A percentile compares a stretch with the other conserved stretches of the same genome.
Evolutionary conservation across 2,888 invertebrate species (phyloP).

Genomic region (Stenoptilia bipunctidactyla): DNA sequence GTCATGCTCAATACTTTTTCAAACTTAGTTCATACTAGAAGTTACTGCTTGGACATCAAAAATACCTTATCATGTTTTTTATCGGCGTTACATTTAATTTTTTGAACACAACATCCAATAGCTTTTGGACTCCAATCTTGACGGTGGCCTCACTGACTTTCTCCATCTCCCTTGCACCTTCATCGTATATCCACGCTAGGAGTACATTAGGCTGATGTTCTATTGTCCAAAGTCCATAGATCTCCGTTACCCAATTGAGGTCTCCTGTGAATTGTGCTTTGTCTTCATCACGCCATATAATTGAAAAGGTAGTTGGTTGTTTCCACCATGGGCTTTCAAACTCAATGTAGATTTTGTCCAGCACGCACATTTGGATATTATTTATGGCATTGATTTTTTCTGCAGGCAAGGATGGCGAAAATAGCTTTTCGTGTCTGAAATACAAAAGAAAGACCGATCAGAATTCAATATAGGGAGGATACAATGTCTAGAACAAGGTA

Average conservation of each 20-base stretch:
- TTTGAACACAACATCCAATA: slow-evolving; percentile 63
- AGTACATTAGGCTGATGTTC: slow-evolving; percentile 73
- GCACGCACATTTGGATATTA: slow-evolving; percentile 74
- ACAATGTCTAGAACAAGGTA: no score
- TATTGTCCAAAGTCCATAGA: slow-evolving; percentile 73
- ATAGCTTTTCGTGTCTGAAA: slow-evolving; percentile 61
- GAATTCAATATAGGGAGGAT: no score
- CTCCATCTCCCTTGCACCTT: slow-evolving; percentile 74
- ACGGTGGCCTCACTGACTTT: slow-evolving; percentile 62
- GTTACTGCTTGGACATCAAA: no score
- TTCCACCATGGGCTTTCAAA: slow-evolving; percentile 78
- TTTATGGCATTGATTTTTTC: slow-evolving; percentile 70
- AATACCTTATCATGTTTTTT: slow-evolving; percentile 60
- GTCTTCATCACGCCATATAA: slow-evolving; percentile 71
- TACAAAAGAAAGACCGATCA: slow-evolving; percentile 1
- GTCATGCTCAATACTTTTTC: no score
- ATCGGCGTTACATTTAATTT: slow-evolving; percentile 66
- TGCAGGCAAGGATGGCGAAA: slow-evolving; percentile 68
- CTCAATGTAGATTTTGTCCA: slow-evolving; percentile 79
- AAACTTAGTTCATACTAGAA: no score
- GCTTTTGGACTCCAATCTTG: slow-evolving; percentile 57
- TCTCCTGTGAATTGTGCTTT: slow-evolving; percentile 49
- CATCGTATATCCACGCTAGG: slow-evolving; percentile 76
- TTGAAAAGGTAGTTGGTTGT: slow-evolving; percentile 50
- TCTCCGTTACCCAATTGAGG: slow-evolving; percentile 72